Conservation (phyloP, 2,113 vertebrate genomes). For the Eulacestoma nigropectus region DNA sequence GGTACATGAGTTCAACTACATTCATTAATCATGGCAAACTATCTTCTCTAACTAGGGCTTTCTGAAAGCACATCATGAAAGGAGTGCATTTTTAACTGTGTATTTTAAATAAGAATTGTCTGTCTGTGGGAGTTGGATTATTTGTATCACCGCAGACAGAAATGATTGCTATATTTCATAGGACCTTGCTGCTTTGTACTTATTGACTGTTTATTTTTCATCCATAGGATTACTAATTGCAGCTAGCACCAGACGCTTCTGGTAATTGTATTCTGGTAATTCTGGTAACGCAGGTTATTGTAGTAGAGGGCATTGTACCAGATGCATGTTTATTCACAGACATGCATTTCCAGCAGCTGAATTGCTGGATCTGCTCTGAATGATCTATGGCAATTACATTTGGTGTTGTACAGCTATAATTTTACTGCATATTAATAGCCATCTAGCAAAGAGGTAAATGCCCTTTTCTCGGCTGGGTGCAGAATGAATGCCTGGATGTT, state of each 20-base stretch:
- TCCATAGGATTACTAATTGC: constrained; percentile 33
- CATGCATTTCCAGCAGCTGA: constrained; percentile 52
- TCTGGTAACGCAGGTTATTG: constrained; percentile 53
- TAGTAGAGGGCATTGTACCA: constrained; percentile 31
- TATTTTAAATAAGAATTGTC: not conserved
- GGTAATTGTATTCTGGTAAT: too few species aligned
- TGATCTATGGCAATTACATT: constrained; percentile 61
- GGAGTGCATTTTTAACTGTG: not conserved
- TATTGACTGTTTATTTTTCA: constrained; percentile 46
- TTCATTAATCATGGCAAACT: not conserved
- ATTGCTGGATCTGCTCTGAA: constrained; percentile 59
- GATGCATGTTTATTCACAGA: constrained; percentile 31
- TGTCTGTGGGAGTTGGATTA: not conserved
- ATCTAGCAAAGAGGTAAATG: constrained; percentile 63
- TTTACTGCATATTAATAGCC: constrained; percentile 71
- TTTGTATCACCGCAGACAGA: not conserved
- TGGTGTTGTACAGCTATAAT: constrained; percentile 64
- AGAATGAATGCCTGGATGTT: not conserved
- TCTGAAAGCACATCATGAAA: not conserved
- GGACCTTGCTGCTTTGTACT: not conserved
- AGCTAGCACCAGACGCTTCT: not conserved
- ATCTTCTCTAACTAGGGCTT: not conserved
- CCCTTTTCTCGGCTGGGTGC: constrained; percentile 48
- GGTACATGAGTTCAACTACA: not conserved
- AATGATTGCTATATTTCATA: not conserved